These are phyloP conservation scores for Smittia sp. DNA, from an alignment of 2,888 invertebrate species.

Conservation along the genomic window DNA sequence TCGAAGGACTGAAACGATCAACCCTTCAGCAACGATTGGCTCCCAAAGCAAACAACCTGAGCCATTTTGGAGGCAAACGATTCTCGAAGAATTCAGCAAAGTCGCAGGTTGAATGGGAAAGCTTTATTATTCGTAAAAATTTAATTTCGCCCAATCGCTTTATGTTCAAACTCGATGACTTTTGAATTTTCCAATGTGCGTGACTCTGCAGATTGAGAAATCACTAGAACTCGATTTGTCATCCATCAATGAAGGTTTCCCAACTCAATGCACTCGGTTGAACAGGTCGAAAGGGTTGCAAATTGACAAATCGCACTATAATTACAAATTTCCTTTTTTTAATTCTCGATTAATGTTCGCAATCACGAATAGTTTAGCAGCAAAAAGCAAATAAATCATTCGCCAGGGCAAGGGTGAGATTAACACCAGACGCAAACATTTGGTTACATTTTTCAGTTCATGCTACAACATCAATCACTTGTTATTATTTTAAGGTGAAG, in stretches of 20 bases:
- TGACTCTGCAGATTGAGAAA: constrained; percentile 2
- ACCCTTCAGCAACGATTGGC: constrained; percentile 33
- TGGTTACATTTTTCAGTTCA: no score
- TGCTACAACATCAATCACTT: no score
- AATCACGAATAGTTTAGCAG: neutral
- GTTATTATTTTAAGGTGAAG: no score
- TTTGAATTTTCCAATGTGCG: neutral
- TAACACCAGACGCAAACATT: no score
- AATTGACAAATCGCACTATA: constrained; percentile 31
- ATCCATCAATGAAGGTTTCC: constrained; percentile 11
- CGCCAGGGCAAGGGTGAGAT: neutral
- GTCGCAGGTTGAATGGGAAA: constrained; percentile 2
- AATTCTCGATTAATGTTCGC: neutral
- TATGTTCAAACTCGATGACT: neutral
- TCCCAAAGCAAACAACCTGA: constrained; percentile 33
- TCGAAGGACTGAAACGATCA: constrained; percentile 5
- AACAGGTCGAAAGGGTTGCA: constrained; percentile 18
- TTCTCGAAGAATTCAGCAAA: constrained; percentile 3
- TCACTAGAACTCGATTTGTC: constrained; percentile 35
- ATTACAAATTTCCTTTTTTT: neutral
- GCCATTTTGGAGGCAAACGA: constrained; percentile 29
- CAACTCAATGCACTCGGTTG: neutral
- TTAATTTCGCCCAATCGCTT: neutral
- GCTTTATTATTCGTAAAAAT: neutral
- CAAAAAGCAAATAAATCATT: neutral